These are phyloP conservation scores for Synanthedon andrenaeformis DNA, from an alignment of 2,888 invertebrate genomes.

Conservation along the genomic window DNA sequence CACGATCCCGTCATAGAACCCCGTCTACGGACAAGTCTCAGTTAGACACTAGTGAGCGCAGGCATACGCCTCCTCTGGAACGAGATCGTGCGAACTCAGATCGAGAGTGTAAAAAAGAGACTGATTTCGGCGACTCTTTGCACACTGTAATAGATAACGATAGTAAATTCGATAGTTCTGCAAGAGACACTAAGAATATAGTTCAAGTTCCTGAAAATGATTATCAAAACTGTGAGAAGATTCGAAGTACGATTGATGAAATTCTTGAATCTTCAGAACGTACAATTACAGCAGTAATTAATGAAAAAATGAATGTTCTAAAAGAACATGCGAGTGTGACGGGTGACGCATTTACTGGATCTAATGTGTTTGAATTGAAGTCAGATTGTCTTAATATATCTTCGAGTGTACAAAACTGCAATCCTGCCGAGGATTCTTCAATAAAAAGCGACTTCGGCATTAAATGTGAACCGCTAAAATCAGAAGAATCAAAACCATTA, in stretches of 20 bases:
- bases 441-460: constrained; percentile 13
- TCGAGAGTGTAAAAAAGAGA: constrained; percentile 33
- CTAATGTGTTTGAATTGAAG: not conserved
- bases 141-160: constrained; percentile 13
- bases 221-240: constrained; percentile 18
- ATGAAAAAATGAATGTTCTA: not conserved
- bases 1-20: constrained; percentile 69
- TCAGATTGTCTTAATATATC: not conserved
- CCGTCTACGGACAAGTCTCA: constrained; percentile 32
- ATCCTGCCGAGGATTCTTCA: not conserved
- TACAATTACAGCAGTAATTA: no score
- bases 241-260: not conserved
- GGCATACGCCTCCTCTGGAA: constrained; percentile 21
- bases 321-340: not conserved
- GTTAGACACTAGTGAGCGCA: constrained; percentile 19
- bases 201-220: constrained; percentile 22
- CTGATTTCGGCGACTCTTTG: constrained; percentile 27
- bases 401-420: constrained; percentile 8
- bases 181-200: constrained; percentile 18
- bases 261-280: not conserved
- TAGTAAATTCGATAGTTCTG: constrained; percentile 20
- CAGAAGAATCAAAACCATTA: constrained; percentile 23
- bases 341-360: not conserved
- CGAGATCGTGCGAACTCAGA: constrained; percentile 23
- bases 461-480: constrained; percentile 24